phyloP scores from a whole-genome alignment of 2,888 invertebrate species.

The Xanthorhoe designata region DNA sequence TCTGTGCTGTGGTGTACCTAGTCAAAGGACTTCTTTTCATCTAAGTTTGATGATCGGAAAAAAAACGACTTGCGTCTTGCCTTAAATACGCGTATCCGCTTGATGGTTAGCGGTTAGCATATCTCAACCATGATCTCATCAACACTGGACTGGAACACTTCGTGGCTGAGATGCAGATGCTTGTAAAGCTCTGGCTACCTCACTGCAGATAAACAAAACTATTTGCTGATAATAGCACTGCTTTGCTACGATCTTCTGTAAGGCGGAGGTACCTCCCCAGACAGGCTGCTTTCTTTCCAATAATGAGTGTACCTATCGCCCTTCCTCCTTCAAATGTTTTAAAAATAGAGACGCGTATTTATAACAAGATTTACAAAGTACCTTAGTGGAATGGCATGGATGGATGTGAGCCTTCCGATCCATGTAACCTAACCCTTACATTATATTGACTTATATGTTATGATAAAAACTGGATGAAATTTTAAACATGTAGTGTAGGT shows the following conservation, averaged over 20 bases:
- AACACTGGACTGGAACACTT: too few relatives aligned
- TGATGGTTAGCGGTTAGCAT: too few relatives aligned
- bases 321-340: too few relatives aligned
- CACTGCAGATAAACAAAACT: neutral
- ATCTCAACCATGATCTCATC: too few relatives aligned
- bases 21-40: too few relatives aligned
- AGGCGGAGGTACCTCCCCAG: neutral
- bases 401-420: neutral
- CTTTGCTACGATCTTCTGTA: neutral
- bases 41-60: too few relatives aligned
- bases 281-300: neutral
- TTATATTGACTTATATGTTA: neutral
- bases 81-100: too few relatives aligned
- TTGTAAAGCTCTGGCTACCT: too few relatives aligned
- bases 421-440: slow-evolving; percentile 3
- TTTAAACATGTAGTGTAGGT: neutral
- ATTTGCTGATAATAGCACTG: neutral
- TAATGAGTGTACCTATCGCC: neutral
- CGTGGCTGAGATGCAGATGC: too few relatives aligned
- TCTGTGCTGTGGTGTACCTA: too few relatives aligned
- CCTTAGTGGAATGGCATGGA: neutral
- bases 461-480: neutral
- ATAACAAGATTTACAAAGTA: neutral
- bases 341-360: neutral
- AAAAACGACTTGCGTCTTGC: too few relatives aligned